These are phyloP conservation scores for Amblyopsis rosae DNA, from an alignment of 2,113 vertebrate species.

Conservation along the genomic window DNA sequence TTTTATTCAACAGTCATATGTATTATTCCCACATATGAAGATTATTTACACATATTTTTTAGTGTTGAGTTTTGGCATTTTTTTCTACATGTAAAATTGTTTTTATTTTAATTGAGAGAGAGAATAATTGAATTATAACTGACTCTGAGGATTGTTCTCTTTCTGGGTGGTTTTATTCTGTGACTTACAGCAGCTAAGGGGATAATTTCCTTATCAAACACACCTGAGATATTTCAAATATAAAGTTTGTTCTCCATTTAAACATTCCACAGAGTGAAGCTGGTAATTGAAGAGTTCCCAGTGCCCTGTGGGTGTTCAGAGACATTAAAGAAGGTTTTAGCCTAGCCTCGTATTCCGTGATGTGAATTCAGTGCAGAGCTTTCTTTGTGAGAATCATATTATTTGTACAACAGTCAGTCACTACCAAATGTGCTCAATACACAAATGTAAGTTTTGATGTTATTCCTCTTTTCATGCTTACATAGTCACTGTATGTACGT, in stretches of 20 bases:
- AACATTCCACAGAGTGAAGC: constrained; percentile 82
- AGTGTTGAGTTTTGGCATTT: neutral
- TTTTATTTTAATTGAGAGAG: too few relatives aligned
- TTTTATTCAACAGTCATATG: neutral
- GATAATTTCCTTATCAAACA: constrained; percentile 91
- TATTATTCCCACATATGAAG: neutral
- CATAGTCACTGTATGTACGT: too few relatives aligned
- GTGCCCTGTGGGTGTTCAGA: constrained; percentile 82
- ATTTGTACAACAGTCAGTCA: neutral
- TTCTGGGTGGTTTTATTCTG: constrained; percentile 55
- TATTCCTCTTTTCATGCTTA: too few relatives aligned
- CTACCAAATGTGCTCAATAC: too few relatives aligned
- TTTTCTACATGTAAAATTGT: neutral
- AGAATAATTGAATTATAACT: neutral
- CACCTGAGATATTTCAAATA: constrained; percentile 85
- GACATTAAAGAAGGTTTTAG: constrained; percentile 71
- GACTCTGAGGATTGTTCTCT: constrained; percentile 5
- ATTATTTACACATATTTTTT: neutral
- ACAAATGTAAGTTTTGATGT: too few relatives aligned
- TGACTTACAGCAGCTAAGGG: constrained; percentile 83
- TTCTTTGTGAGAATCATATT: neutral
- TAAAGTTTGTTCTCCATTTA: constrained; percentile 86
- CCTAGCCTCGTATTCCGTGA: constrained; percentile 27
- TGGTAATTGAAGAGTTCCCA: constrained; percentile 85
- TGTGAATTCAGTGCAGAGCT: constrained; percentile 22